phyloP scores from a whole-genome alignment of 2,888 invertebrate genomes.

The Chirona hameri region DNA sequence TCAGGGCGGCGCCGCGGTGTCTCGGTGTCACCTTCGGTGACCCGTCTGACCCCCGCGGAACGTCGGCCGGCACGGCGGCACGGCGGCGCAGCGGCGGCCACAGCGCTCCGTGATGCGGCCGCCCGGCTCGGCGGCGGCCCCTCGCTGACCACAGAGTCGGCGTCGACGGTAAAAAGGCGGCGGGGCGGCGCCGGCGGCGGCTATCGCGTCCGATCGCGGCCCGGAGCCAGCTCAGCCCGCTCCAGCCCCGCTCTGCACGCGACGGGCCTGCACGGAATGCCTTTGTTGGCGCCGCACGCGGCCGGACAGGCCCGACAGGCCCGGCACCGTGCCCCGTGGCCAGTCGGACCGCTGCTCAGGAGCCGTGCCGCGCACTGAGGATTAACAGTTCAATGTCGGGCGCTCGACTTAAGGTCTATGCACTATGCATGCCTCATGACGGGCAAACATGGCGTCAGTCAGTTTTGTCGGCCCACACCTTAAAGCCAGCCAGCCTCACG shows the following conservation, averaged over 20 bases:
- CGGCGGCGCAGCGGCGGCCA: background rate
- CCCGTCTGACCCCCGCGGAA: background rate
- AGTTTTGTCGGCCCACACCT: background rate
- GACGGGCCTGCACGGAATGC: background rate
- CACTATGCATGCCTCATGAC: no score
- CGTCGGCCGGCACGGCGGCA: background rate
- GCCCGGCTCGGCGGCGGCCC: background rate
- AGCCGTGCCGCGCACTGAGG: background rate
- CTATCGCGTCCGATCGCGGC: background rate
- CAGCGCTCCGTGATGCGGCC: background rate
- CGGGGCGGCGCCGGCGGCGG: background rate
- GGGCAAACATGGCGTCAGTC: no score
- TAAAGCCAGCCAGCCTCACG: no score
- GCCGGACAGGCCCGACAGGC: background rate
- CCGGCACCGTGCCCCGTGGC: no score
- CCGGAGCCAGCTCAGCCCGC: background rate
- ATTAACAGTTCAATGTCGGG: no score
- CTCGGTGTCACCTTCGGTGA: background rate
- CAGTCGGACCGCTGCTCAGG: background rate
- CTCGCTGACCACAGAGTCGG: background rate
- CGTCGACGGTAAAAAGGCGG: background rate
- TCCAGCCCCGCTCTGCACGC: background rate
- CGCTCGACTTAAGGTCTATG: no score
- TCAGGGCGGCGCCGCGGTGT: no score
- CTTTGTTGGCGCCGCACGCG: slow-evolving; percentile 1